phyloP scores from a whole-genome alignment of 2,113 vertebrate genomes.

The Dromiciops gliroides region DNA sequence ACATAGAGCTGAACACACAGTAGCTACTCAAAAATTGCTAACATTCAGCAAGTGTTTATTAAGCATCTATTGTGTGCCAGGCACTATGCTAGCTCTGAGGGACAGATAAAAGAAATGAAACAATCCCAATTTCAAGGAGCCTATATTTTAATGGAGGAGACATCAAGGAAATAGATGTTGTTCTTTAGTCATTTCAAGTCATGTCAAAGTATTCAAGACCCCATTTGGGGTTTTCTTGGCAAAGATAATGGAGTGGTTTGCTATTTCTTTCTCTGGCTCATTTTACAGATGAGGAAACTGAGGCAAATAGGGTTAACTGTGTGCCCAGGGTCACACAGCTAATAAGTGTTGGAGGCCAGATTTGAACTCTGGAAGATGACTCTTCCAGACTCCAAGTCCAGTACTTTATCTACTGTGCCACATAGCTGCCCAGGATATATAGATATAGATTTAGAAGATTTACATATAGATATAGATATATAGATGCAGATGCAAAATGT shows the following conservation, averaged over 20 bases:
- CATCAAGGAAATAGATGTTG: neutral
- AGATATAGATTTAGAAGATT: no score
- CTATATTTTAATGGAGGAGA: neutral
- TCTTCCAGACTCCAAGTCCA: neutral
- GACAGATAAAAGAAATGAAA: neutral
- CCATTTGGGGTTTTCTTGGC: neutral
- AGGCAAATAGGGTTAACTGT: neutral
- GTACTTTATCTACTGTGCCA: neutral
- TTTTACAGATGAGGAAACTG: neutral
- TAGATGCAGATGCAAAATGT: neutral
- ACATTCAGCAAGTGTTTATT: neutral
- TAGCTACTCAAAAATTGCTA: neutral
- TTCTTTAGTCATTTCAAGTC: no score
- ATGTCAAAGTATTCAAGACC: no score
- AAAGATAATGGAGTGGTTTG: neutral
- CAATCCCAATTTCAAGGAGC: neutral
- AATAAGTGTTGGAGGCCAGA: neutral
- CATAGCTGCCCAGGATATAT: neutral
- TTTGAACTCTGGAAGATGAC: neutral
- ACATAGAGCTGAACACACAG: neutral
- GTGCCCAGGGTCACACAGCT: neutral
- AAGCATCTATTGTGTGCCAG: neutral
- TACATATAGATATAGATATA: neutral
- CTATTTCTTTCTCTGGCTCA: neutral
- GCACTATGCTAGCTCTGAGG: neutral